Evolutionary conservation across 2,797 vertebrate genomes (phyloP).

Genomic region (Chelon auratus): DNA sequence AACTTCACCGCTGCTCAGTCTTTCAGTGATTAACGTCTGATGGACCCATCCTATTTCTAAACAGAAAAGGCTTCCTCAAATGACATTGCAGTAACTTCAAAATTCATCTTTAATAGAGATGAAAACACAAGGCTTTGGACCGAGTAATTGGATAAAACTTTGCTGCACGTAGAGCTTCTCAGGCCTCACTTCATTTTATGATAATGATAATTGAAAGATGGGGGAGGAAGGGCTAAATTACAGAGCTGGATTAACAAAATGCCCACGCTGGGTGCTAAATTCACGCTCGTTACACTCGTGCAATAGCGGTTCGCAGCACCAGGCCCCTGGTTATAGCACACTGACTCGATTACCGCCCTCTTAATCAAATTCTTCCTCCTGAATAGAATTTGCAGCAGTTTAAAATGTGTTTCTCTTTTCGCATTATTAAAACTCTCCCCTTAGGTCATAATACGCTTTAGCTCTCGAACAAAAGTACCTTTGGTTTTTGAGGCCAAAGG

Average conservation of each 20-base stretch:
- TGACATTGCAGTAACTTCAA: conserved; percentile 66
- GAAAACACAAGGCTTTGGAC: conserved; percentile 81
- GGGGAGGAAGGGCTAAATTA: conserved; percentile 79
- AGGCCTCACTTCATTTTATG: conserved; percentile 83
- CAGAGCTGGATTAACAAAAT: conserved; percentile 81
- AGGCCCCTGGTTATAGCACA: conserved; percentile 75
- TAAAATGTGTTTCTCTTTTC: conserved; percentile 67
- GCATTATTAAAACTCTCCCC: conserved; percentile 60
- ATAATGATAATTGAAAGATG: conserved; percentile 86
- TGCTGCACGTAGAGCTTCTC: conserved; percentile 74
- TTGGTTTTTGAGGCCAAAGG: conserved; percentile 48
- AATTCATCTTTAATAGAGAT: conserved; percentile 81
- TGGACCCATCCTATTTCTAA: conserved; percentile 48
- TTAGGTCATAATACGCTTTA: conserved; percentile 52
- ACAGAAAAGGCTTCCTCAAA: conserved; percentile 47
- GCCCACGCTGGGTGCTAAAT: conserved; percentile 72
- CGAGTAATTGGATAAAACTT: conserved; percentile 84
- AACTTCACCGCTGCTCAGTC: conserved; percentile 40
- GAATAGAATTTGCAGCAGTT: conserved; percentile 75
- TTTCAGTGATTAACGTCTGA: conserved; percentile 61
- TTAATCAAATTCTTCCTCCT: conserved; percentile 79
- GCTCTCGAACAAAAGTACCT: conserved; percentile 55
- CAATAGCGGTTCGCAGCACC: conserved; percentile 65
- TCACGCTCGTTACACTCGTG: conserved; percentile 77
- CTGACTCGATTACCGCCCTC: conserved; percentile 73